Base-by-base conservation (phyloP, 2,888 invertebrate genomes). In the Cenopis cana region DNA sequence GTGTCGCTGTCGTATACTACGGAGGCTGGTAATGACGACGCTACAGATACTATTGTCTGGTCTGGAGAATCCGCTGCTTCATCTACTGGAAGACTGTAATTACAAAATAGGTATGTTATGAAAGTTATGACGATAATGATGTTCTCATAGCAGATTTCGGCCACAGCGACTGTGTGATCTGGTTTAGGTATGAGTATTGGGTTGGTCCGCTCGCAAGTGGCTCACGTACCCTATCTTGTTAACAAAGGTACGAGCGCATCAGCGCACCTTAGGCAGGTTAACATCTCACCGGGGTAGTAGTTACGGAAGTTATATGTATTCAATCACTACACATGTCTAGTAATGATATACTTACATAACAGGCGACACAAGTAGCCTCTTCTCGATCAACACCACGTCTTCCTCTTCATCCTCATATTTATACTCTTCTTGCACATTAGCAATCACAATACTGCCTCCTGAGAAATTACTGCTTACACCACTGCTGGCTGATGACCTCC, bases 401-500 rank as follows among this genome's bases (percentile, higher is more conserved):
- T 96, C 95, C 59, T 96, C 95, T 68, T 93, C 90, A 81, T 97
- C 97, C 33, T 95, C 95, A 81, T 97, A 97, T 64, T 95, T 96
- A 79, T 97, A 97, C 74, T 97, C 95, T 79, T 97, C 97, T 2
- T 95, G 94, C 60, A 96, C 93, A 76, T 93, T 95, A 0, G 95
- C 93, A 68, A 95, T 87, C 55, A 95, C 91, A 5, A 93, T 90
- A 72, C 86, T 89, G 0, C 93, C 90, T 0, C 87, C 85, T 0
- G 90, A 90, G 56, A 85, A 88, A 71, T 85, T 88, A 69, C 91
- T 91, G 73, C 92, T 92, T 0, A 93, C 91, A 54, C 93, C 93
- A 69, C 93, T 93, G 60, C 92, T 93, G 0, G 89, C 90, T 0
- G 93, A 93, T 62, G 93, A 92, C 56, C 93, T 83, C 70, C 92